Percentiles rank a stretch among this genome's conserved stretches.
phyloP scores from a whole-genome alignment of 2,113 vertebrate genomes.

The Hemiprocne comata region DNA sequence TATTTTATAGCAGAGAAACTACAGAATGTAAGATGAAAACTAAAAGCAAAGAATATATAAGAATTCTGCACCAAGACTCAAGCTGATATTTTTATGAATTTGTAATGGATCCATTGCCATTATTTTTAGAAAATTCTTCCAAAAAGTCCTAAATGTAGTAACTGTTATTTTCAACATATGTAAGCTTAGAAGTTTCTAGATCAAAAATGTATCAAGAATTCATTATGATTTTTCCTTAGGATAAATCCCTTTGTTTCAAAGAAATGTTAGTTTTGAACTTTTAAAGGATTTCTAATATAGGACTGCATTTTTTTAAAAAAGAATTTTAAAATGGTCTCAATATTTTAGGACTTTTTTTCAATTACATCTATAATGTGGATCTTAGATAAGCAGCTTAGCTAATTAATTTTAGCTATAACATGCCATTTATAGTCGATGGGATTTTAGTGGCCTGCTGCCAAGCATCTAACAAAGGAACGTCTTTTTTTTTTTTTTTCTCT shows the following conservation, averaged over 20 bases:
- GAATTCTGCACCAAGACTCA: background rate
- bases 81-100: background rate
- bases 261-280: background rate
- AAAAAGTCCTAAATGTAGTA: background rate
- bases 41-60: background rate
- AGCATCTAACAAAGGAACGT: background rate
- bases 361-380: background rate
- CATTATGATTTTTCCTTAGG: background rate
- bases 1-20: background rate
- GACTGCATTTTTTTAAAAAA: background rate
- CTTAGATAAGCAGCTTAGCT: background rate
- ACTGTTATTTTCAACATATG: background rate
- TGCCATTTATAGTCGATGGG: background rate
- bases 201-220: background rate
- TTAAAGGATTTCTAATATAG: background rate
- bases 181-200: background rate
- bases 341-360: background rate
- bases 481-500: background rate
- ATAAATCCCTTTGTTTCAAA: background rate
- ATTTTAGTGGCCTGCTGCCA: background rate
- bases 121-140: background rate
- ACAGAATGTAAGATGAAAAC: background rate
- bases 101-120: background rate
- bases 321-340: background rate
- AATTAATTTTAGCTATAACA: background rate